Conservation (phyloP, 2,113 vertebrate genomes). For the Pyxicephalus adspersus region DNA sequence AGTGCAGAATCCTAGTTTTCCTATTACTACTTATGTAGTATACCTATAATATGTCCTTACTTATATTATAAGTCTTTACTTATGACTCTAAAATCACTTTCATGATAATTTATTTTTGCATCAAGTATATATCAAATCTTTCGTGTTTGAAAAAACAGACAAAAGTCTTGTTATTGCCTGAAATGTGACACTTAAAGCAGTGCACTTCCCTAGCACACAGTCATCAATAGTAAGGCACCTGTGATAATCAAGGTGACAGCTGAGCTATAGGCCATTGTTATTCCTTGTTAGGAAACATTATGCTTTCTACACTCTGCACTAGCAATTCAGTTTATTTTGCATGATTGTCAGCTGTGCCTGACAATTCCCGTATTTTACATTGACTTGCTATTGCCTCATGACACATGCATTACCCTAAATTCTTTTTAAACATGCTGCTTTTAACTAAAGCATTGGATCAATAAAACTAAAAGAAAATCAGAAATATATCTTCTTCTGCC, state of each 20-base stretch:
- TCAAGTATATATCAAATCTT: not conserved
- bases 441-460: too few relatives aligned
- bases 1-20: too few relatives aligned
- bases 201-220: not conserved
- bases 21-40: too few relatives aligned
- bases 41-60: too few relatives aligned
- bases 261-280: conserved; percentile 20
- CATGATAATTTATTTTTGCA: not conserved
- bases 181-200: not conserved
- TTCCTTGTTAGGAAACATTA: not conserved
- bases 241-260: conserved; percentile 1
- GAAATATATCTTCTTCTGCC: too few relatives aligned
- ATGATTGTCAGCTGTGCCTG: not conserved
- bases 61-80: too few relatives aligned
- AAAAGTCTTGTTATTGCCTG: not conserved
- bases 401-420: too few relatives aligned
- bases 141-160: not conserved
- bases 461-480: too few relatives aligned
- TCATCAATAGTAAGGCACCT: not conserved
- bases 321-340: conserved; percentile 1
- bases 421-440: too few relatives aligned
- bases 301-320: conserved; percentile 10
- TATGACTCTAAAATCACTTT: too few relatives aligned
- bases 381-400: not conserved
- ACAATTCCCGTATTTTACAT: not conserved